Conservation (phyloP, 2,113 vertebrate species). For the Archilochus colubris region DNA sequence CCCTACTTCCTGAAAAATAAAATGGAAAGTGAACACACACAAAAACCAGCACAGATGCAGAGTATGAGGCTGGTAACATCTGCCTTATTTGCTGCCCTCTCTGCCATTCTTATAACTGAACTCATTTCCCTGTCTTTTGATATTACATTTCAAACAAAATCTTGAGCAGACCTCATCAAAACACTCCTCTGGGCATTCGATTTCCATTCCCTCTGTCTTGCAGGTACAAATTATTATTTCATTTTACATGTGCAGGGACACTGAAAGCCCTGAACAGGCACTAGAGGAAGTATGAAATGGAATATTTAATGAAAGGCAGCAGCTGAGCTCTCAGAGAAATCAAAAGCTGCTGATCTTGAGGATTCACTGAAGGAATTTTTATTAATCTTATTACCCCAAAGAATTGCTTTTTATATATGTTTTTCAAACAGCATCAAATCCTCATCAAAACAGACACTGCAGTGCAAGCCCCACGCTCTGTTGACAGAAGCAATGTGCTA, state of each 20-base stretch:
- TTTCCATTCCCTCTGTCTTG: slow-evolving; percentile 30
- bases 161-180: slow-evolving; percentile 63
- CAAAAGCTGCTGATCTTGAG: slow-evolving; percentile 54
- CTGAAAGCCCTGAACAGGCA: slow-evolving; percentile 9
- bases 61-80: neutral
- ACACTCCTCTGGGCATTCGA: slow-evolving; percentile 35
- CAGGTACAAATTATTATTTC: slow-evolving; percentile 67
- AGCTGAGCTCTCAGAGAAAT: slow-evolving; percentile 59
- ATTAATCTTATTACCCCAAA: slow-evolving; percentile 66
- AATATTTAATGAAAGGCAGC: slow-evolving; percentile 67
- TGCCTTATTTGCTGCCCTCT: slow-evolving; percentile 37
- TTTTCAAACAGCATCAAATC: slow-evolving; percentile 53
- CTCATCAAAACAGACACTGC: slow-evolving; percentile 24
- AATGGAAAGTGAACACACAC: neutral
- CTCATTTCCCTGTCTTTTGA: slow-evolving; percentile 48
- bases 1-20: slow-evolving; percentile 55
- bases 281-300: slow-evolving; percentile 50
- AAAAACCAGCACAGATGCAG: slow-evolving; percentile 16
- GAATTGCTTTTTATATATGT: slow-evolving; percentile 54
- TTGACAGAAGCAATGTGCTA: neutral
- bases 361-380: slow-evolving; percentile 58
- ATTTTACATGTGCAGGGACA: slow-evolving; percentile 53
- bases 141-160: slow-evolving; percentile 62
- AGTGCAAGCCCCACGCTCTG: neutral
- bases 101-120: slow-evolving; percentile 17